Conservation (phyloP, 2,113 vertebrate genomes). For the Megaceryle torquata region DNA sequence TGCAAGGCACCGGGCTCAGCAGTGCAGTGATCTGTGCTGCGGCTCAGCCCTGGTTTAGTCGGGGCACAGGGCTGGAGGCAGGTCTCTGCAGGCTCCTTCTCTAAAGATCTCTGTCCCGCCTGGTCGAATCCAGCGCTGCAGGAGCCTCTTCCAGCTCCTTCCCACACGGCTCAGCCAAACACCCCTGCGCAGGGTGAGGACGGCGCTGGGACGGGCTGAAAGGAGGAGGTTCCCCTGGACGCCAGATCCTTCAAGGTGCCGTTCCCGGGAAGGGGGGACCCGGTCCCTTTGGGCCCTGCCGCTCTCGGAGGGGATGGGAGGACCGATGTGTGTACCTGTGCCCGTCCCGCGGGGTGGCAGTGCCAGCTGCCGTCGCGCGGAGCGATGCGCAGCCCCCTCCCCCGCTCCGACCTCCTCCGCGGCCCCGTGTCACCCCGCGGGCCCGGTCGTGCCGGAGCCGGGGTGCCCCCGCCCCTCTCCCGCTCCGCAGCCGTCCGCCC, state of each 20-base stretch:
- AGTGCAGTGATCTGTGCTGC: background rate
- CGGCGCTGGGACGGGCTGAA: background rate
- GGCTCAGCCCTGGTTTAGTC: fast-evolving
- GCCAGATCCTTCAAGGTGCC: background rate
- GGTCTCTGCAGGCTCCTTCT: background rate
- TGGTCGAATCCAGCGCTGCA: background rate
- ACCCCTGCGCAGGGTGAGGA: fast-evolving
- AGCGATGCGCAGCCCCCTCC: background rate
- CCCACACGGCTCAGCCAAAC: background rate
- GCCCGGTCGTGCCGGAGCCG: background rate
- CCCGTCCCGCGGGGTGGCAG: background rate
- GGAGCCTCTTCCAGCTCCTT: background rate
- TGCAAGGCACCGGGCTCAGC: fast-evolving
- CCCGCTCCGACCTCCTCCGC: background rate
- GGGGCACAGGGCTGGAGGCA: background rate
- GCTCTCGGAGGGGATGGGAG: too few species aligned
- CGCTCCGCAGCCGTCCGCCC: background rate
- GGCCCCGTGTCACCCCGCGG: too few species aligned
- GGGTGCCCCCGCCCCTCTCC: background rate
- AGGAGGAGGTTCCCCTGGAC: fast-evolving
- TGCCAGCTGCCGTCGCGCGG: background rate
- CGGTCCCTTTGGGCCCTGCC: background rate
- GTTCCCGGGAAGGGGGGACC: fast-evolving
- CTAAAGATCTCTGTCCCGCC: background rate
- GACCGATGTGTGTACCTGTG: background rate